Evolutionary conservation across 2,888 invertebrate genomes (phyloP).

Genomic region (Drosophila tripunctata): DNA sequence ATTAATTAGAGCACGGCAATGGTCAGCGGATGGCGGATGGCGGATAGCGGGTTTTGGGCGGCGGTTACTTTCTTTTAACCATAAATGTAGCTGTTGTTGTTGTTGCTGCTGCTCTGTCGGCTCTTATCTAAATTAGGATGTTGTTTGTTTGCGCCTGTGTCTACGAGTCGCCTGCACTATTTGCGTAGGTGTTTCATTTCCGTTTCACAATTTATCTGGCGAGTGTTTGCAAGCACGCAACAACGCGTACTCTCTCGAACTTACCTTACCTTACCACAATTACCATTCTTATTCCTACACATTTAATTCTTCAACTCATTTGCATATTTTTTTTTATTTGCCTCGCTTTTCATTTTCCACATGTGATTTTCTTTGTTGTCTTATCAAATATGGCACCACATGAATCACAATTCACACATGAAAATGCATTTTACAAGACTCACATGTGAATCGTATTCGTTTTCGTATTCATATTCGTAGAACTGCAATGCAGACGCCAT

Average conservation of each 20-base stretch:
- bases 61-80: slow-evolving; percentile 64
- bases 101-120: slow-evolving; percentile 29
- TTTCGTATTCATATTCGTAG: slow-evolving; percentile 2
- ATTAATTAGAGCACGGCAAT: slow-evolving; percentile 72
- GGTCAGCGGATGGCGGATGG: slow-evolving; percentile 43
- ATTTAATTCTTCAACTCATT: slow-evolving; percentile 2
- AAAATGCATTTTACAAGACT: slow-evolving; percentile 58
- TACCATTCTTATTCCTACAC: slow-evolving; percentile 12
- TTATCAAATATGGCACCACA: slow-evolving; percentile 62
- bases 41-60: slow-evolving; percentile 1
- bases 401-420: slow-evolving; percentile 56
- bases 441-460: slow-evolving; percentile 4
- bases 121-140: slow-evolving; percentile 81
- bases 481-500: slow-evolving; percentile 51
- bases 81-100: slow-evolving; percentile 45
- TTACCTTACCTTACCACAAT: no score
- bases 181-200: slow-evolving; percentile 83
- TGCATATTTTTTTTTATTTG: slow-evolving; percentile 13
- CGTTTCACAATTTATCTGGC: slow-evolving; percentile 77
- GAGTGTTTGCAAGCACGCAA: slow-evolving; percentile 59
- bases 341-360: slow-evolving; percentile 53
- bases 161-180: slow-evolving; percentile 74
- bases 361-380: slow-evolving; percentile 65
- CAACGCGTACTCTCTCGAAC: slow-evolving; percentile 41
- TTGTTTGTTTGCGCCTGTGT: slow-evolving; percentile 79